Evolutionary conservation across 2,888 invertebrate species (phyloP).

Genomic region (Apantesis nais): DNA sequence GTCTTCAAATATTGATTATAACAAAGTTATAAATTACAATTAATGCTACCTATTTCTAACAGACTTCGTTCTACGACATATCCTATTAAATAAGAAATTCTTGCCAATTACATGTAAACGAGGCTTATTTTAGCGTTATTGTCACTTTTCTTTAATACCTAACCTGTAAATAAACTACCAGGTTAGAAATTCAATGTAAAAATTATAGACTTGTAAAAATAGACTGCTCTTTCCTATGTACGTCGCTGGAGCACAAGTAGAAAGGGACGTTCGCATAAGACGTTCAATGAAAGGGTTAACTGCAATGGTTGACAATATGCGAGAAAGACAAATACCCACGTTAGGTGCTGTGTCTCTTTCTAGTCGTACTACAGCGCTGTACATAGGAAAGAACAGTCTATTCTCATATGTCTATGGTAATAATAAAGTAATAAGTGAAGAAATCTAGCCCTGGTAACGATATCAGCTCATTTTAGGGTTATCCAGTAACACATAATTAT

Average conservation of each 20-base stretch:
- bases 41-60: conserved; percentile 48
- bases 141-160: conserved; percentile 35
- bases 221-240: too few relatives aligned
- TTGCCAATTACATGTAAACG: conserved; percentile 55
- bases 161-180: conserved; percentile 28
- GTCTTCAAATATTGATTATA: conserved; percentile 44
- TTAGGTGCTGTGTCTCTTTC: too few relatives aligned
- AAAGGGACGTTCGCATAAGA: too few relatives aligned
- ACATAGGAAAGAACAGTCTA: too few relatives aligned
- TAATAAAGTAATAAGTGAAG: neutral
- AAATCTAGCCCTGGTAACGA: neutral
- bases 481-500: neutral
- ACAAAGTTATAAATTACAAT: conserved; percentile 31
- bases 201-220: too few relatives aligned
- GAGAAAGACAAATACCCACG: too few relatives aligned
- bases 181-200: conserved; percentile 4
- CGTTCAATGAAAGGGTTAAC: too few relatives aligned
- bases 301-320: too few relatives aligned
- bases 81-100: conserved; percentile 58
- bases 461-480: neutral
- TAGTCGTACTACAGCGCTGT: too few relatives aligned
- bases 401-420: too few relatives aligned
- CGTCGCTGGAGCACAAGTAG: too few relatives aligned
- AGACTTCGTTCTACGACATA: conserved; percentile 67
- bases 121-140: conserved; percentile 66